Percentiles rank a stretch among this genome's conserved stretches.
phyloP scores from a whole-genome alignment of 1,140 invertebrate genomes.

The Aleiodes sp. region DNA sequence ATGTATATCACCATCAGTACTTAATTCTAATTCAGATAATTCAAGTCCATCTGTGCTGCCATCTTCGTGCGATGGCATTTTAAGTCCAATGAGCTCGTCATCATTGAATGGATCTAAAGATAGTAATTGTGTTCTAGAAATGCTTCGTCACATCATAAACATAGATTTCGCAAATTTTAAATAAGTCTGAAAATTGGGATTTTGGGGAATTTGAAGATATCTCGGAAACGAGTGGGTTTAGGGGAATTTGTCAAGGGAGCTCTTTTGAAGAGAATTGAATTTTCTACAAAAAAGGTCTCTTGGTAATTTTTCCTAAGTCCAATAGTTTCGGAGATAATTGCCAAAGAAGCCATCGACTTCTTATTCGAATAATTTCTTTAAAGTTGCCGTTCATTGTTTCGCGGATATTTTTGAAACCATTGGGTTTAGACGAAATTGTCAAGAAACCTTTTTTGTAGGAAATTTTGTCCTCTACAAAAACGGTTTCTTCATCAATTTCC shows the following conservation, averaged over 20 bases:
- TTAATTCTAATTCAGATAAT: slow-evolving; percentile 57
- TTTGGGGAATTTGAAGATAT: too few species aligned
- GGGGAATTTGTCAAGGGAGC: too few species aligned
- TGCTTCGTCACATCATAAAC: not conserved
- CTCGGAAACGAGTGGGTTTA: too few species aligned
- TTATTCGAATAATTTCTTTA: not conserved
- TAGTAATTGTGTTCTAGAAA: slow-evolving; percentile 28
- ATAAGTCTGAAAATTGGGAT: not conserved
- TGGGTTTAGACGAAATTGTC: too few species aligned
- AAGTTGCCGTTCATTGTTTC: not conserved
- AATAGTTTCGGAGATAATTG: too few species aligned
- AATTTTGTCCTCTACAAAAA: too few species aligned
- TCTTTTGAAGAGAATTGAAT: too few species aligned
- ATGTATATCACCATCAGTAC: slow-evolving; percentile 49
- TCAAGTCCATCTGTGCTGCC: slow-evolving; percentile 58
- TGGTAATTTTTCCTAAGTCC: too few species aligned
- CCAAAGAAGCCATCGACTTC: too few species aligned
- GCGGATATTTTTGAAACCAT: slow-evolving; percentile 7
- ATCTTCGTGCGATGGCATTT: slow-evolving; percentile 63
- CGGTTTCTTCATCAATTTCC: too few species aligned
- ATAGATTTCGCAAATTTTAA: not conserved
- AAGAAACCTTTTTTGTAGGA: too few species aligned
- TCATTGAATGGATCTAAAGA: slow-evolving; percentile 54
- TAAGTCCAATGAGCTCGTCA: slow-evolving; percentile 56
- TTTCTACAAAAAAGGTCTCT: too few species aligned